Conservation (phyloP, 1,140 invertebrate genomes). For the Chrysopa pallens region DNA sequence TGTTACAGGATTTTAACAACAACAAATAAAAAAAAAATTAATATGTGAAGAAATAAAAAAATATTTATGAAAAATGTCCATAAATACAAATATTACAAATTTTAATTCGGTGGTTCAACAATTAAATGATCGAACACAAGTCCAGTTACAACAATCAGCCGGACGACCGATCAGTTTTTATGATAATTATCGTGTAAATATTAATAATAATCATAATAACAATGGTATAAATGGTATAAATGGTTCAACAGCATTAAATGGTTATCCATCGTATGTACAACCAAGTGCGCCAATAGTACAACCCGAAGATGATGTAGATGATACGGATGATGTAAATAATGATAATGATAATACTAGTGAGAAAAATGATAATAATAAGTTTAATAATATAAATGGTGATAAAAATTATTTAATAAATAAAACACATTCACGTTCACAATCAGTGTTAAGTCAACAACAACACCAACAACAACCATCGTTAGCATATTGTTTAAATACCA, state of each 20-base stretch:
- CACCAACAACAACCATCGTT: conserved; percentile 10
- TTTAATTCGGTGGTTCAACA: too few species aligned
- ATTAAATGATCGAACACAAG: too few species aligned
- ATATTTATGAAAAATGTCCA: too few species aligned
- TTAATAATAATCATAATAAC: not conserved
- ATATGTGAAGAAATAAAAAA: too few species aligned
- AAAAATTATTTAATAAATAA: conserved; percentile 1
- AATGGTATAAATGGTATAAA: not conserved
- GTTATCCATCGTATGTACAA: not conserved
- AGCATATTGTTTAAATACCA: conserved; percentile 31
- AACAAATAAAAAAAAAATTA: too few species aligned
- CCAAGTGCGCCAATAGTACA: not conserved
- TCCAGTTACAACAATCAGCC: too few species aligned
- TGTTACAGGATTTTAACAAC: too few species aligned
- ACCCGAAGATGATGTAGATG: not conserved
- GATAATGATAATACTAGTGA: not conserved
- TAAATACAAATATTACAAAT: too few species aligned
- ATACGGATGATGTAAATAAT: not conserved
- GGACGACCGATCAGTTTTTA: conserved; percentile 7
- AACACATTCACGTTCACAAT: not conserved
- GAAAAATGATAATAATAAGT: not conserved
- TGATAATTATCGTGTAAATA: conserved; percentile 8
- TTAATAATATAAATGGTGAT: not conserved
- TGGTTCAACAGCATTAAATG: not conserved
- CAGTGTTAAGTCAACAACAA: conserved; percentile 1